Percentiles rank a stretch among this genome's conserved stretches.
Conservation (phyloP, 2,113 vertebrate species). For the Heliornis fulica region DNA sequence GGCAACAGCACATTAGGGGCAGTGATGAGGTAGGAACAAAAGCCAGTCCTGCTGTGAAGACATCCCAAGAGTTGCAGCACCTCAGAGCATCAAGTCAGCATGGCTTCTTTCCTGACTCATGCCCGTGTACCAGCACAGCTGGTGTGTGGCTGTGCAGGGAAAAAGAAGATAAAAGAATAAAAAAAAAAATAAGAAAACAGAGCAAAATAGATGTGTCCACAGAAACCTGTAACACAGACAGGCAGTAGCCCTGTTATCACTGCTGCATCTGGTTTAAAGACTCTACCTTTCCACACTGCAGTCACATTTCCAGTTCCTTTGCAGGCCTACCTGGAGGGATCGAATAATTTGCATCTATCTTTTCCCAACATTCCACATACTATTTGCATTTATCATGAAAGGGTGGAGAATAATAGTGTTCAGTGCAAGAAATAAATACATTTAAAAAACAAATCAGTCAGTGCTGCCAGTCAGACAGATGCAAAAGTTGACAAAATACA, state of each 20-base stretch:
- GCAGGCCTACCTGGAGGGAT: constrained; percentile 14
- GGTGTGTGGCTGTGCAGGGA: not conserved
- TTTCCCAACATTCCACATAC: constrained; percentile 46
- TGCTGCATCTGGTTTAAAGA: not conserved
- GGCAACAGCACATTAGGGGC: not conserved
- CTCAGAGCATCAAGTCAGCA: not conserved
- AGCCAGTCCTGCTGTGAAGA: not conserved
- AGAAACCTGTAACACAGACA: not conserved
- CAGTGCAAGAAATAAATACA: constrained; percentile 53
- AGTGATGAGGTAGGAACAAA: not conserved
- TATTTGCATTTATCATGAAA: constrained; percentile 59
- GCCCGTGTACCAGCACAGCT: not conserved
- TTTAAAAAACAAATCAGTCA: constrained; percentile 63
- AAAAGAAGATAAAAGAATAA: not conserved
- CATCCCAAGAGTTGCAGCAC: not conserved
- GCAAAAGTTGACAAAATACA: constrained; percentile 64
- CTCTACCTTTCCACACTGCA: not conserved
- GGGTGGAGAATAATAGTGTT: constrained; percentile 26
- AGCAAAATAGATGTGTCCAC: not conserved
- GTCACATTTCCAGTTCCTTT: constrained; percentile 43
- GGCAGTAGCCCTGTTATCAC: not conserved
- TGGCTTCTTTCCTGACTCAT: not conserved
- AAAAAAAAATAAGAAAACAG: not conserved
- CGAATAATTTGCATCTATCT: constrained; percentile 45
- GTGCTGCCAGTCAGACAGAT: constrained; percentile 49